Evolutionary conservation across 2,113 vertebrate genomes (phyloP), one percentile per base, ranked within the genome.

Genomic region (Loxodonta africana): DNA sequence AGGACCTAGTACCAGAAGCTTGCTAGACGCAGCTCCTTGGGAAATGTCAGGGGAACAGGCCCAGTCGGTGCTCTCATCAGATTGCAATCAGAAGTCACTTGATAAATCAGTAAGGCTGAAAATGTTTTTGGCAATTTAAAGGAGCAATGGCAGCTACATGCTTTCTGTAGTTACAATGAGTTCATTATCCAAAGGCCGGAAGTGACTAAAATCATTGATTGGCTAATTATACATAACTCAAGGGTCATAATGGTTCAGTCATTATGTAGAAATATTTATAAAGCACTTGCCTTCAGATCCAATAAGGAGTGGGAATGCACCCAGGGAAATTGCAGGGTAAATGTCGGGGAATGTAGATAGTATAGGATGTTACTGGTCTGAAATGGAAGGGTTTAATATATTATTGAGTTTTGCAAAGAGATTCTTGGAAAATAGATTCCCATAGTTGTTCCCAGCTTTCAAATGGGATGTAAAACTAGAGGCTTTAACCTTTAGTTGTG

Each of bases 261-360:
- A 94, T 95, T 98, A 95, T 95, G 90, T 93, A 95, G 90, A 69
- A 86, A 97, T 97, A 96, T 97, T 97, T 95, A 96, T 97, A 96
- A 95, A 95, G 88, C 23, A 63, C 74, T 97, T 92, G 87, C 89
- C 60, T 93, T 88, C 80, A 94, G 69, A 76, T 96, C 57, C 48
- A 92, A n/a, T 92, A 96, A 94, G 44, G 76, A 85, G 85, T 41
- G 83, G n/a, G 44, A 95, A 85, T 51, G 37, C 51, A 91, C 90
- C 91, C 78, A 94, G 88, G 96, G 85, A 97, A 97, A 95, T 88
- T 90, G 57, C 69, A 97, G 95, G 91, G 74, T 67, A 57, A 96
- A 97, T 88, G 88, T 89, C 94, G 95, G 94, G 82, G 91, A 91
- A 89, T 91, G 88, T 44, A 62, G 85, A 93, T 88, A 76, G 88